Conservation (phyloP, 2,797 vertebrate genomes). For the Pseudochirops corinnae region DNA sequence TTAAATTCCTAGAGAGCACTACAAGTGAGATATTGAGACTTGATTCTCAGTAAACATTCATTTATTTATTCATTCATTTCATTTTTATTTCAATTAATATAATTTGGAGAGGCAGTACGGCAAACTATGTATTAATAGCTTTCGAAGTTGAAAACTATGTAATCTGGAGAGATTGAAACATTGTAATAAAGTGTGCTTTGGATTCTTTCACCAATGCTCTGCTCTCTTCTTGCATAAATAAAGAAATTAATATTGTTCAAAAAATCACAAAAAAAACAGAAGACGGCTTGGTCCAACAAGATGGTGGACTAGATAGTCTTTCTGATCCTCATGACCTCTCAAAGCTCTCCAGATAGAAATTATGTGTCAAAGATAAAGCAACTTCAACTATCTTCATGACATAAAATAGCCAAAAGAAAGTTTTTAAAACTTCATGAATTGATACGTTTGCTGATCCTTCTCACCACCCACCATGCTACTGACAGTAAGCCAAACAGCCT, state of each 20-base stretch:
- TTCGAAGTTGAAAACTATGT: neutral
- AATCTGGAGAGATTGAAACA: neutral
- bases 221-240: slow-evolving; percentile 12
- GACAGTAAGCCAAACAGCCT: neutral
- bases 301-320: neutral
- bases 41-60: neutral
- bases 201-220: neutral
- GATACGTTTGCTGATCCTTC: neutral
- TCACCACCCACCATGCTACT: neutral
- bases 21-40: neutral
- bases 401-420: neutral
- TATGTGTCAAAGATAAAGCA: neutral
- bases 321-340: neutral
- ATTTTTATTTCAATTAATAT: neutral
- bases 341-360: neutral
- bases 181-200: neutral
- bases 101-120: slow-evolving; percentile 9
- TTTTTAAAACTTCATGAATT: neutral
- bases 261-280: too few relatives aligned
- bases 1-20: slow-evolving; percentile 15
- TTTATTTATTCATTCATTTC: slow-evolving; percentile 26
- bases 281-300: neutral
- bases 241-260: slow-evolving; percentile 6
- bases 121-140: neutral
- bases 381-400: neutral